Evolutionary conservation across 2,797 vertebrate genomes (phyloP).

Genomic region (Ciconia nigra): DNA sequence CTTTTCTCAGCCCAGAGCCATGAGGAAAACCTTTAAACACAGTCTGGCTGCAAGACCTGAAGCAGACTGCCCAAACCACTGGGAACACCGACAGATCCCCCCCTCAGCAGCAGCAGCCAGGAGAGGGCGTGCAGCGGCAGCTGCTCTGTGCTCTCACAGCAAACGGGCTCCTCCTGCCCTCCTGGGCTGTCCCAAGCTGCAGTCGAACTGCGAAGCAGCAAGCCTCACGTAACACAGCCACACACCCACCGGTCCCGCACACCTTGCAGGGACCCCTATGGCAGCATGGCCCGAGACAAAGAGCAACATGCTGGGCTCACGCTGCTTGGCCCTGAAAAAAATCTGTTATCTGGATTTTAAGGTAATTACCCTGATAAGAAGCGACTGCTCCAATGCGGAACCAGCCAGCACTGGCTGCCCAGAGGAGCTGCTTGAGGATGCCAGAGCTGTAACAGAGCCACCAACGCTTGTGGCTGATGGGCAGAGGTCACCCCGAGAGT

Average conservation of each 20-base stretch:
- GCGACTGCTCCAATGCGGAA: rapidly evolving
- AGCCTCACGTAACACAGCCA: neutral
- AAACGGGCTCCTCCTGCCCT: neutral
- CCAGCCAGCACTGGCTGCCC: neutral
- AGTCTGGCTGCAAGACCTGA: neutral
- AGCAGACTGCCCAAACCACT: neutral
- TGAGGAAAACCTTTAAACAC: neutral
- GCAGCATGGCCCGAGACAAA: neutral
- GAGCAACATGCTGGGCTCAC: neutral
- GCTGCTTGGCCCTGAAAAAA: neutral
- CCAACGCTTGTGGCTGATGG: neutral
- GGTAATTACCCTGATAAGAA: neutral
- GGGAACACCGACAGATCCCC: rapidly evolving
- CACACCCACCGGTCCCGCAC: neutral
- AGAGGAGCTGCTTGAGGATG: neutral
- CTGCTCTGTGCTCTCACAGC: neutral
- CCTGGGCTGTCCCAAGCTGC: neutral
- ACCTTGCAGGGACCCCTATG: rapidly evolving
- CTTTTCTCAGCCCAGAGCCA: neutral
- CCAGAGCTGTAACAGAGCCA: neutral
- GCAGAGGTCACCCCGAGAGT: neutral
- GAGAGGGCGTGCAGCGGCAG: neutral
- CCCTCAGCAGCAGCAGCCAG: neutral
- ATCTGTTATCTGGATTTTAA: neutral
- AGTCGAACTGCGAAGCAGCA: neutral